phyloP scores from a whole-genome alignment of 2,797 vertebrate genomes.

The Rhinatrema bivittatum region DNA sequence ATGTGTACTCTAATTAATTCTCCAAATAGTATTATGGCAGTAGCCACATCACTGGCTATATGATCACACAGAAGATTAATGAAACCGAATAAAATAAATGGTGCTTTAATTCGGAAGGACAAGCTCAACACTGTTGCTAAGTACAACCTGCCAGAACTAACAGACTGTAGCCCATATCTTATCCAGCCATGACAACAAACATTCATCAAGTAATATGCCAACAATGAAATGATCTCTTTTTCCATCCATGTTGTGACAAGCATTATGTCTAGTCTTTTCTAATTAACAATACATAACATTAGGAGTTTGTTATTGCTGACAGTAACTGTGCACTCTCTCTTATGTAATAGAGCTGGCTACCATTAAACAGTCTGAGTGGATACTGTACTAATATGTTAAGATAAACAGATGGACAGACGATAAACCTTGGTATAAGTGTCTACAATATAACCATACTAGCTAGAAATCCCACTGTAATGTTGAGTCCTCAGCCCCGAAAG shows the following conservation, averaged over 20 bases:
- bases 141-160: constrained; percentile 42
- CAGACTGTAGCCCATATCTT: constrained; percentile 38
- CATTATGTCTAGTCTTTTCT: constrained; percentile 9
- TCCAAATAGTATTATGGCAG: constrained; percentile 28
- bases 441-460: constrained; percentile 1
- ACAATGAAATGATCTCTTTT: constrained; percentile 27
- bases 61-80: constrained; percentile 40
- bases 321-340: constrained; percentile 13
- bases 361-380: constrained; percentile 19
- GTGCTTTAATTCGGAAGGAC: constrained; percentile 34
- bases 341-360: constrained; percentile 5
- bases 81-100: constrained; percentile 50
- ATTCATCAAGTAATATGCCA: constrained; percentile 48
- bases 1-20: constrained; percentile 33
- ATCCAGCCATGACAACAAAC: constrained; percentile 45
- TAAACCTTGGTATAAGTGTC: constrained; percentile 14
- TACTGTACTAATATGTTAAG: constrained; percentile 3
- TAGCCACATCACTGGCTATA: constrained; percentile 22
- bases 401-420: constrained; percentile 28
- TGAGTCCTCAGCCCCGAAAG: constrained; percentile 16
- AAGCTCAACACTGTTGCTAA: constrained; percentile 36
- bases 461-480: constrained; percentile 4
- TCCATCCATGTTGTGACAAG: constrained; percentile 21
- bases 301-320: background rate
- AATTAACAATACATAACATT: constrained; percentile 35